These are phyloP conservation scores for Papilio protenor DNA, from an alignment of 2,888 invertebrate species.

Conservation along the genomic window DNA sequence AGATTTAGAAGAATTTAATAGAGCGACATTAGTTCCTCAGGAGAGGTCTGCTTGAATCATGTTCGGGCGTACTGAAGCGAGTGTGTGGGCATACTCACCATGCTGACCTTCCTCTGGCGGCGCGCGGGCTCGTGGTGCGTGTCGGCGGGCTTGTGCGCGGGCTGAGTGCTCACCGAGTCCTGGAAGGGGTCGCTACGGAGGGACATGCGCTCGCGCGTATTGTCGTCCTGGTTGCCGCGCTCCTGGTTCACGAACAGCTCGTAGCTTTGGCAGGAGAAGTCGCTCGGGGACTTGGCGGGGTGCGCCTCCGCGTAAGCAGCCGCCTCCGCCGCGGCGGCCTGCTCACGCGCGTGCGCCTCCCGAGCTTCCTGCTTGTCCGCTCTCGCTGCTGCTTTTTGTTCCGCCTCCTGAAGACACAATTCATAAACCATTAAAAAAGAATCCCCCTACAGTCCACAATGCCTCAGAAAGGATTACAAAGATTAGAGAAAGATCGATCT, in stretches of 20 bases:
- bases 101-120: constrained; percentile 94
- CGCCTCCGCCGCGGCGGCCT: constrained; percentile 86
- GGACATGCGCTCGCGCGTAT: constrained; percentile 96
- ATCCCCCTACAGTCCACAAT: not conserved
- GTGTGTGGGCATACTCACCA: constrained; percentile 88
- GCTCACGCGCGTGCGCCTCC: constrained; percentile 85
- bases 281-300: constrained; percentile 94
- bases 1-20: not conserved
- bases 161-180: constrained; percentile 94
- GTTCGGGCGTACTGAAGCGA: constrained; percentile 66
- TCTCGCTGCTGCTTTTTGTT: constrained; percentile 90
- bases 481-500: too few relatives aligned
- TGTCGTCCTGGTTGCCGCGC: constrained; percentile 94
- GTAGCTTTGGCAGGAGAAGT: constrained; percentile 96
- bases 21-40: constrained; percentile 9
- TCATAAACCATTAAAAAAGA: not conserved
- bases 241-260: constrained; percentile 96
- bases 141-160: constrained; percentile 85
- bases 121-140: constrained; percentile 81
- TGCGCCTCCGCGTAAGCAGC: constrained; percentile 86
- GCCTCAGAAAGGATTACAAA: too few relatives aligned
- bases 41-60: constrained; percentile 59
- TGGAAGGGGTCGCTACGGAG: constrained; percentile 94
- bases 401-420: constrained; percentile 87
- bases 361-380: constrained; percentile 86